Conservation (phyloP, 1,140 invertebrate species). For the Lasioglossum albipes region DNA sequence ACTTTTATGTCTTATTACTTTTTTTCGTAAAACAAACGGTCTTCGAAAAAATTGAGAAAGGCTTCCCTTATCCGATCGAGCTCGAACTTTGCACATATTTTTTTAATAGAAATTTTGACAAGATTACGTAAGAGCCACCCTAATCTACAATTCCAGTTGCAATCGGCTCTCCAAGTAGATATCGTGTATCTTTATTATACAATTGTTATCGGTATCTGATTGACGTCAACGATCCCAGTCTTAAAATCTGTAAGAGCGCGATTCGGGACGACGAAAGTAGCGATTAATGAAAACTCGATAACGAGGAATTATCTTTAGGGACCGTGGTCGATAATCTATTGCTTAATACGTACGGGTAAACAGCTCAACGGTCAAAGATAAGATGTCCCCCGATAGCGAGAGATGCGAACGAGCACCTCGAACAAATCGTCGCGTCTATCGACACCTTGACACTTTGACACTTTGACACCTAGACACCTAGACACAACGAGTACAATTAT, state of each 20-base stretch:
- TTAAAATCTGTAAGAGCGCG: background rate
- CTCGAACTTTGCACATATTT: no score
- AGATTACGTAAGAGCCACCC: no score
- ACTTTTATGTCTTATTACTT: no score
- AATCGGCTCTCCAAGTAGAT: no score
- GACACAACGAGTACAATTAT: background rate
- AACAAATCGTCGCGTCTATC: background rate
- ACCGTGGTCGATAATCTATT: background rate
- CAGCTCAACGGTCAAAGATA: constrained; percentile 12
- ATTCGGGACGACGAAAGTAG: no score
- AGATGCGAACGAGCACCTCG: background rate
- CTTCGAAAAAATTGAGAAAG: no score
- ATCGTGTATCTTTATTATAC: no score
- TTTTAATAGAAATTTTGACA: no score
- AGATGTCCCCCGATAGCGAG: background rate
- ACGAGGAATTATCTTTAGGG: background rate
- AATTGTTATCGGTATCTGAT: background rate
- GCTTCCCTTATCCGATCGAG: no score
- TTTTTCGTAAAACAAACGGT: no score
- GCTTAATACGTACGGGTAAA: background rate
- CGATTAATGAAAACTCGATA: constrained; percentile 3
- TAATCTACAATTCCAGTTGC: no score
- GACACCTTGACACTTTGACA: background rate
- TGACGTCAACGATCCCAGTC: background rate
- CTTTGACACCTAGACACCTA: background rate